Evolutionary conservation across 1,140 invertebrate genomes (phyloP).

Genomic region (Diorhabda elongata): DNA sequence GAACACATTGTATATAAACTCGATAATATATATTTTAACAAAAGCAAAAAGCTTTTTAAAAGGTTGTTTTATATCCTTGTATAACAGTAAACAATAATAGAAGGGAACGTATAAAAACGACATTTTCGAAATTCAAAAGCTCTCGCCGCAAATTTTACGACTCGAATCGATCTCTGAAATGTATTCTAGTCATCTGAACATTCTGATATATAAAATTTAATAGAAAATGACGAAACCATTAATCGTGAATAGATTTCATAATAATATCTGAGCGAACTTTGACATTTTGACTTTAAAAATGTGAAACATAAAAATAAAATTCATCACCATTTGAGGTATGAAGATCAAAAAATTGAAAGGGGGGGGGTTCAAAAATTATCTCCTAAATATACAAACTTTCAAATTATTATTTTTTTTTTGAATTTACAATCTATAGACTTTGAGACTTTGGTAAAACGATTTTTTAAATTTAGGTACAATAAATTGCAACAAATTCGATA

Average conservation of each 20-base stretch:
- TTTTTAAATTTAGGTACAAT: too few relatives aligned
- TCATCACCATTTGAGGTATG: too few relatives aligned
- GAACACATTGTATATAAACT: not conserved
- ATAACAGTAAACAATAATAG: not conserved
- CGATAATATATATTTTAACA: not conserved
- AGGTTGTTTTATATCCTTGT: not conserved
- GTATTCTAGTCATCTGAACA: not conserved
- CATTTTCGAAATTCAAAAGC: not conserved
- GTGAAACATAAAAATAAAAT: too few relatives aligned
- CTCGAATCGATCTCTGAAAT: not conserved
- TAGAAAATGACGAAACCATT: not conserved
- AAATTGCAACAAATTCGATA: too few relatives aligned
- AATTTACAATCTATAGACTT: too few relatives aligned
- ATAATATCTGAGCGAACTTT: not conserved
- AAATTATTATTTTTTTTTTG: too few relatives aligned
- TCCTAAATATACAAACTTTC: too few relatives aligned
- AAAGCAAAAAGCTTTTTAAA: not conserved
- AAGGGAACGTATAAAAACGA: not conserved
- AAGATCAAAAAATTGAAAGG: too few relatives aligned
- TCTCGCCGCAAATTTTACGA: conserved; percentile 2
- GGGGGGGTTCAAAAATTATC: too few relatives aligned
- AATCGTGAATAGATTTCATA: not conserved
- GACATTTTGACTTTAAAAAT: too few relatives aligned
- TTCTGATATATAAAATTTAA: not conserved
- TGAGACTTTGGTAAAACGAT: too few relatives aligned